Evolutionary conservation across 2,888 invertebrate species (phyloP).

Genomic region (Leucophenga montana): DNA sequence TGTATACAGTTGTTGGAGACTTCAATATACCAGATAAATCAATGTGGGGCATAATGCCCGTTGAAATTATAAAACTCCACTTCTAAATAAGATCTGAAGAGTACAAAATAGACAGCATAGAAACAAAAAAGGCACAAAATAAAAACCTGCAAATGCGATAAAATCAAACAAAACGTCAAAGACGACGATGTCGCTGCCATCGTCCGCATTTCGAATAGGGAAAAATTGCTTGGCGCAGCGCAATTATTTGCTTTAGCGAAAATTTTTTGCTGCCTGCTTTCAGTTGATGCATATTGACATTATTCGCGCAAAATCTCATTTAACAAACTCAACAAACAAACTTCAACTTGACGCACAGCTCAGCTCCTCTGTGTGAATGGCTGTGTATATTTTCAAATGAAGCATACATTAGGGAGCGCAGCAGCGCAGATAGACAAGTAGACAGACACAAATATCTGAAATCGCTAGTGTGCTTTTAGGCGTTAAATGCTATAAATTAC

Average conservation of each 20-base stretch:
- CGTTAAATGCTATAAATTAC: conserved; percentile 57
- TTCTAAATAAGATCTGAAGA: not conserved
- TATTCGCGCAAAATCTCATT: conserved; percentile 16
- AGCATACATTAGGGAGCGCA: conserved; percentile 40
- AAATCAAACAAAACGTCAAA: conserved; percentile 19
- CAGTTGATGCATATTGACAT: conserved; percentile 10
- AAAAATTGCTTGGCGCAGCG: conserved; percentile 11
- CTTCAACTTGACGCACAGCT: not conserved
- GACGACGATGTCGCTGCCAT: not conserved
- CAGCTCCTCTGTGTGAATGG: conserved; percentile 3
- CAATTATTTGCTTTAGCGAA: conserved; percentile 19
- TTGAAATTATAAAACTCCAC: no score
- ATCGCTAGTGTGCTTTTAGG: conserved; percentile 56
- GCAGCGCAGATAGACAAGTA: conserved; percentile 37
- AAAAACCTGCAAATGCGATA: not conserved
- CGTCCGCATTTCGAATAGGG: no score
- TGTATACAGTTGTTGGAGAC: no score
- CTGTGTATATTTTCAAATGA: conserved; percentile 34
- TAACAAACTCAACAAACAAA: conserved; percentile 2
- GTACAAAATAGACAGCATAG: not conserved
- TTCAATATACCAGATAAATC: no score
- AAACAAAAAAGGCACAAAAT: not conserved
- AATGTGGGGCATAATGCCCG: no score
- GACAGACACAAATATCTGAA: conserved; percentile 52
- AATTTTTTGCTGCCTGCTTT: not conserved